Base-by-base conservation (phyloP, 2,888 invertebrate species). In the Zygogramma bicolorata region DNA sequence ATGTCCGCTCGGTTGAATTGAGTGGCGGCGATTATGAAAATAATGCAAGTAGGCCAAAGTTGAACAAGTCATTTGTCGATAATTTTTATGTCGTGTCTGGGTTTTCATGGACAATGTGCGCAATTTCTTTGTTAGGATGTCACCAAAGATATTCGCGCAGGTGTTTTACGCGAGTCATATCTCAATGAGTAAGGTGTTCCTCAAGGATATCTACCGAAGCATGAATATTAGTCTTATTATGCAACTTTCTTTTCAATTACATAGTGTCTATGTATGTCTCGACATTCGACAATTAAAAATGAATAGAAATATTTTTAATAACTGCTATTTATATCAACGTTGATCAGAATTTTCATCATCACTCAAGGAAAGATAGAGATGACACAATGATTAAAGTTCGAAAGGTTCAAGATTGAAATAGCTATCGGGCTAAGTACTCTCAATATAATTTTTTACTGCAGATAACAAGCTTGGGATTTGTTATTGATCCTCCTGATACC, bases 11-110 rank as follows among this genome's bases (percentile, higher is more conserved):
- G 3, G 25, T 1, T 27, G 13, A 18, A 25, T 53, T 53, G 25
- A 27, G 53, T 15, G n/a, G 53, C 18, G 22, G 53, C 27, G 53
- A 53, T 25, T 53, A 40, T 38, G 67, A 67, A 57, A 71, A 66
- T 67, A 57, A 71, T 62, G 71, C 58, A 71, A 71, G 66, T 71
- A 46, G 71, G 71, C 62, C 71, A 67, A 62, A 71, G 67, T 46
- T 67, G 34, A 70, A 70, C 61, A 67, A 53, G 71, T 62, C 70
- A 65, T 29, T 63, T 58, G 40, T 40, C 53, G 25, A 53, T 53
- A n/a, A 53, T 53, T 53, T 53, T 25, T 53, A 15, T 27, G 27
- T 13, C 20, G 7, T 53, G 22, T 53, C 53, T 25, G 53, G 25
- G 22, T 25, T 25, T 13, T 53, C 53, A 53, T 27, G 13, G 25